Evolutionary conservation across 2,797 vertebrate genomes (phyloP), one percentile per base, ranked within the genome.

Genomic region (Pagetopsis macropterus): DNA sequence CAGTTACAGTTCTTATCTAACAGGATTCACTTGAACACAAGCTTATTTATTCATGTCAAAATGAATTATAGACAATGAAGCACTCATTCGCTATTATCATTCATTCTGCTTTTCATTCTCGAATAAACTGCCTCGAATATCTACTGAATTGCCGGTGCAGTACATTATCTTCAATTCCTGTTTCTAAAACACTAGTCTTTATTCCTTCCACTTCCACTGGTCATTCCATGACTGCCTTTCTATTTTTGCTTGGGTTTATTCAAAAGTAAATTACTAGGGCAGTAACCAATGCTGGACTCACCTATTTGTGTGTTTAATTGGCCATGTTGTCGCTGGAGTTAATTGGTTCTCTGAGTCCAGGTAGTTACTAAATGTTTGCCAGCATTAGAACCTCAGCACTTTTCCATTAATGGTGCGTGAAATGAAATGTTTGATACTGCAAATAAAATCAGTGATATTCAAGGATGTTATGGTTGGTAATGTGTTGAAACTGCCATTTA

Each of bases 361-460:
- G 98, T 99, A 99, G 96, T 98, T 99, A 97, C 97, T 99, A 99
- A 99, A 99, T 98, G 97, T 99, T 99, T 99, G 97, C 96, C 96
- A 97, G 97, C 97, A 96, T 98, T 96, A 97, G 97, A 97, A 98
- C 96, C 96, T 97, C 96, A 96, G 97, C 96, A 98, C 96, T 98
- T 96, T 96, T 96, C 96, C 95, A 97, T 99, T 99, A 99, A 99
- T 99, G 98, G 97, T 92, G 96, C 97, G 97, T 99, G 98, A 99
- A 99, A 99, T 99, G 97, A 98, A 99, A 99, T 98, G 97, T 98
- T 99, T 98, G 98, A 99, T 99, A 99, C 97, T 97, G 97, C 97
- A 99, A 99, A 99, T 99, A 99, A 99, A 99, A 99, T 98, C 98
- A 98, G 97, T 99, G 98, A 99, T 99, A 99, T 99, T 99, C 98